These are phyloP conservation scores for Hycleus phaleratus DNA, from an alignment of 1,140 invertebrate species.

Conservation along the genomic window DNA sequence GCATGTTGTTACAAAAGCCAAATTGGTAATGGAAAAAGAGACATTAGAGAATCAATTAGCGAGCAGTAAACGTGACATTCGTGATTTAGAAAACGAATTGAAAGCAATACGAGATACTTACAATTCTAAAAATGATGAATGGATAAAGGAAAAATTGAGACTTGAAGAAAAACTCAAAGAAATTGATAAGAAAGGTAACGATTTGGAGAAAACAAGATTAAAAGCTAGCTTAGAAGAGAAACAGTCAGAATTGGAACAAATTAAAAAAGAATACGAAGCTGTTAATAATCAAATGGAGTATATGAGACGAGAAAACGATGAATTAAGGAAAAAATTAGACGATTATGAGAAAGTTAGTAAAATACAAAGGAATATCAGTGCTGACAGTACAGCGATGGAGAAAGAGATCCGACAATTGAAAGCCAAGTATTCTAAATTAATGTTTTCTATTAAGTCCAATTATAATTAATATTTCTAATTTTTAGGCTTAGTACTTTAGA, in stretches of 20 bases:
- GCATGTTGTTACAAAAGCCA: conserved; percentile 68
- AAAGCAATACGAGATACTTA: conserved; percentile 59
- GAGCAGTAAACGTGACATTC: conserved; percentile 49
- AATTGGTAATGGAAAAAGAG: conserved; percentile 71
- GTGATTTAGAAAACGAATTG: conserved; percentile 55
- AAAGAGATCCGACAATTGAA: conserved; percentile 66
- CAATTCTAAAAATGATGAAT: conserved; percentile 58
- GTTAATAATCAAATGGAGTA: conserved; percentile 62
- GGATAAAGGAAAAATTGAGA: conserved; percentile 65
- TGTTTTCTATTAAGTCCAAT: background rate
- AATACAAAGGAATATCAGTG: conserved; percentile 67
- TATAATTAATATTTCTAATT: background rate
- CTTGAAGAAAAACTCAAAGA: conserved; percentile 59
- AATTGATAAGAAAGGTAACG: conserved; percentile 52
- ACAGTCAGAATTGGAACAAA: conserved; percentile 61
- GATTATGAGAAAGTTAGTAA: conserved; percentile 80
- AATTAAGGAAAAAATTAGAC: conserved; percentile 68
- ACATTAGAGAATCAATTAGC: conserved; percentile 48
- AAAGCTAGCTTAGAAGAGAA: conserved; percentile 65
- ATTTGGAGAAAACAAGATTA: conserved; percentile 58
- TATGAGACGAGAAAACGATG: conserved; percentile 70
- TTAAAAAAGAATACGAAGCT: conserved; percentile 65
- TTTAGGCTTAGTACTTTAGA: conserved; percentile 65
- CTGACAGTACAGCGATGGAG: conserved; percentile 64
- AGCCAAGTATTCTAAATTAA: conserved; percentile 43